Evolutionary conservation across 2,888 invertebrate species (phyloP).

Genomic region (Mylabris sibirica): DNA sequence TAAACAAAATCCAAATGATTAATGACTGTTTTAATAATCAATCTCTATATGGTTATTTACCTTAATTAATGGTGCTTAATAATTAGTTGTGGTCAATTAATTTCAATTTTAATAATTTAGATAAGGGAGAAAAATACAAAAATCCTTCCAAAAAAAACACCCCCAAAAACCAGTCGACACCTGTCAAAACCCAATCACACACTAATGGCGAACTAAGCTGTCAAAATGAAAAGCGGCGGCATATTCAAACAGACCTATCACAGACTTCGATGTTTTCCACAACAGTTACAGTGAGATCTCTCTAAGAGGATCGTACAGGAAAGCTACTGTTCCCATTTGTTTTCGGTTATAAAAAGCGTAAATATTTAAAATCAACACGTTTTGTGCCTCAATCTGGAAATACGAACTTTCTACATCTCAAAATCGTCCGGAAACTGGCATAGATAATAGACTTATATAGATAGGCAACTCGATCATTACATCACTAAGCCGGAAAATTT

Average conservation of each 20-base stretch:
- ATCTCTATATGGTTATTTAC: not conserved
- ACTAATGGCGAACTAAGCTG: not conserved
- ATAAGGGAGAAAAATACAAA: no score
- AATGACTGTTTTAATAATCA: not conserved
- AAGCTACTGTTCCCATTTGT: no score
- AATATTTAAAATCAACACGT: no score
- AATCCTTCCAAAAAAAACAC: not conserved
- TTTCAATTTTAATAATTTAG: not conserved
- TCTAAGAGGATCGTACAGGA: no score
- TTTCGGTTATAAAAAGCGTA: no score
- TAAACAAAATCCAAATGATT: not conserved
- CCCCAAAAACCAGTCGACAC: conserved; percentile 6
- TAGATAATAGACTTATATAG: no score
- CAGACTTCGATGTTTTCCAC: not conserved
- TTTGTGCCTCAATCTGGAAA: no score
- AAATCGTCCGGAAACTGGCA: no score
- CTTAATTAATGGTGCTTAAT: not conserved
- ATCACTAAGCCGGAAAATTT: no score
- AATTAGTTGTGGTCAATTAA: not conserved
- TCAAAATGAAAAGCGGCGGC: not conserved
- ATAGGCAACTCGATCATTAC: no score
- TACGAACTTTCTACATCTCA: no score
- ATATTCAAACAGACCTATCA: not conserved
- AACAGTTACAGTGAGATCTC: not conserved
- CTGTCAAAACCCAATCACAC: not conserved